Conservation (phyloP, 2,888 invertebrate species). For the Amiota mariae region DNA sequence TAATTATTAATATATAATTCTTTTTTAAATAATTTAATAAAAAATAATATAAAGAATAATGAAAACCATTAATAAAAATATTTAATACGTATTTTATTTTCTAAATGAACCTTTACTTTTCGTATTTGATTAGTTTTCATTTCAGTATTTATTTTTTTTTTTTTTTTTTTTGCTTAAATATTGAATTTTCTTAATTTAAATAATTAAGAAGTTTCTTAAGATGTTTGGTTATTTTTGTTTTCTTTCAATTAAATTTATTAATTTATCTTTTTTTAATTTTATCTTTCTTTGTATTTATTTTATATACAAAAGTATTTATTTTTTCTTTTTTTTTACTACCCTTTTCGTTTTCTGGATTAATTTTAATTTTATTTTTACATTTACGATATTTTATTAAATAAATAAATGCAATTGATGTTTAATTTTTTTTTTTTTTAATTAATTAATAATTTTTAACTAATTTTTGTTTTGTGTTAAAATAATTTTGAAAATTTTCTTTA, state of each 20-base stretch:
- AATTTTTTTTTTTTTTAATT: no score
- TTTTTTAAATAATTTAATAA: constrained; percentile 1
- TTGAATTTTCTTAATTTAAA: background rate
- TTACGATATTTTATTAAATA: background rate
- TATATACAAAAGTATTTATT: background rate
- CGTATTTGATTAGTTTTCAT: constrained; percentile 40
- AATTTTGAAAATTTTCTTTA: no score
- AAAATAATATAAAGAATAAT: no score
- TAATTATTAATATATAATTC: constrained; percentile 34
- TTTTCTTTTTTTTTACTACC: background rate
- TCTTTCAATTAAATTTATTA: background rate
- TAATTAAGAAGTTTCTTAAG: background rate
- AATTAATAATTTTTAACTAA: no score
- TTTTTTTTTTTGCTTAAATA: background rate
- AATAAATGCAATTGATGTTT: no score
- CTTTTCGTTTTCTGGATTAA: background rate
- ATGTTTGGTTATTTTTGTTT: background rate
- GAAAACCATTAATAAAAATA: no score
- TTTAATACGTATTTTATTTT: no score
- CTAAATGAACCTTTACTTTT: background rate
- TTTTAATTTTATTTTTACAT: background rate
- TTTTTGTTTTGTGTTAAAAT: no score
- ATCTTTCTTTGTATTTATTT: background rate
- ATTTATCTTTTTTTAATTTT: background rate
- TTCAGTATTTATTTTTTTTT: constrained; percentile 9